Evolutionary conservation across 2,797 vertebrate species (phyloP).

Genomic region (Premnoplex brunnescens): DNA sequence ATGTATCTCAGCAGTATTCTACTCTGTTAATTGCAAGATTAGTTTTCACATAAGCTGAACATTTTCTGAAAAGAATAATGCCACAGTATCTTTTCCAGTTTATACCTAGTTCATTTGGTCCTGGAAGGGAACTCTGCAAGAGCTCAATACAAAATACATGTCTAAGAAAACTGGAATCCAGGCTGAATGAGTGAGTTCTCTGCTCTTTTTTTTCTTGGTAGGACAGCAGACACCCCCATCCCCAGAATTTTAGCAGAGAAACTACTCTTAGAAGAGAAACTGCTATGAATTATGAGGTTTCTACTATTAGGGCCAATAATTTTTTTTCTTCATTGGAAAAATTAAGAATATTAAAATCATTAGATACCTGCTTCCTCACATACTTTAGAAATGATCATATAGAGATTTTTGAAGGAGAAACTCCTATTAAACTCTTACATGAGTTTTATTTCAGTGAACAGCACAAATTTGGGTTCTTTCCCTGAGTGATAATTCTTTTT

Average conservation of each 20-base stretch:
- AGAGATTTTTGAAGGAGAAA: neutral
- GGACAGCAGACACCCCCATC: rapidly evolving
- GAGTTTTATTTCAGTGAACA: neutral
- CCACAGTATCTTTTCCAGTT: neutral
- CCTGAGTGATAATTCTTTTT: neutral
- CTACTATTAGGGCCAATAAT: neutral
- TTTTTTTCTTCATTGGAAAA: neutral
- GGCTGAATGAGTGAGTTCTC: neutral
- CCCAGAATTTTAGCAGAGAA: neutral
- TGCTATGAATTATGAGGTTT: neutral
- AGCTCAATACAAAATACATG: neutral
- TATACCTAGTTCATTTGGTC: neutral
- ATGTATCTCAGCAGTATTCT: neutral
- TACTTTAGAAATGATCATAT: neutral
- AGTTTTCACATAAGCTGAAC: neutral
- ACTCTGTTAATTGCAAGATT: neutral
- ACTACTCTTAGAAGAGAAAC: neutral
- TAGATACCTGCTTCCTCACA: neutral
- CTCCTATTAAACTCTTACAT: neutral
- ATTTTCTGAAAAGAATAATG: neutral
- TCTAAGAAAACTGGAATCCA: neutral
- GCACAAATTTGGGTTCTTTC: neutral
- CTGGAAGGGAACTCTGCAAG: neutral
- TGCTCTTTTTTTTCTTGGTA: neutral
- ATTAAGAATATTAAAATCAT: neutral